Evolutionary conservation across 2,113 vertebrate genomes (phyloP).

Genomic region (Piliocolobus tephrosceles): DNA sequence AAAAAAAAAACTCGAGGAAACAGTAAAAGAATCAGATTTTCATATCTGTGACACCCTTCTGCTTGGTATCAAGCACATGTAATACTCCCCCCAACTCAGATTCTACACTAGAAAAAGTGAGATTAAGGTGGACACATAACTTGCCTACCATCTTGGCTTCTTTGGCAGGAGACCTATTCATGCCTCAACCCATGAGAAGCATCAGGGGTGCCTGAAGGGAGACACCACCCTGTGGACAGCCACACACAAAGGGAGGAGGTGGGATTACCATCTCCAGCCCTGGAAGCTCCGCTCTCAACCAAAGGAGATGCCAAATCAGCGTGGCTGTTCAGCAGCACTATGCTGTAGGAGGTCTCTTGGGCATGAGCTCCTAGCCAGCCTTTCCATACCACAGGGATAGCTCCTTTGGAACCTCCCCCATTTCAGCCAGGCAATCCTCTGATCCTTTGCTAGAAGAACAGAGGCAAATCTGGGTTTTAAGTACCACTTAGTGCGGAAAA

Average conservation of each 20-base stretch:
- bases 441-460: neutral
- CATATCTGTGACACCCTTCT: neutral
- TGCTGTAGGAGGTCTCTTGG: neutral
- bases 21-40: neutral
- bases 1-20: neutral
- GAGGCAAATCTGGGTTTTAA: neutral
- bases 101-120: neutral
- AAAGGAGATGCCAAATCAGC: neutral
- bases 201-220: neutral
- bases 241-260: neutral
- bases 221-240: neutral
- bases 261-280: neutral
- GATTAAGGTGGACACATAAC: neutral
- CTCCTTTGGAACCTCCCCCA: neutral
- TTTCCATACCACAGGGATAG: neutral
- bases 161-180: neutral
- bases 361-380: neutral
- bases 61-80: neutral
- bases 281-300: neutral
- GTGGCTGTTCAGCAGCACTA: neutral
- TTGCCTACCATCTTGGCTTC: neutral
- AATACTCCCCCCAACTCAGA: neutral
- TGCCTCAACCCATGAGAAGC: neutral
- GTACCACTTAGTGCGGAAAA: neutral
- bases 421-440: neutral